Percentiles rank a stretch among this genome's conserved stretches.
phyloP scores from a whole-genome alignment of 2,797 vertebrate genomes.

The Erethizon dorsatum region DNA sequence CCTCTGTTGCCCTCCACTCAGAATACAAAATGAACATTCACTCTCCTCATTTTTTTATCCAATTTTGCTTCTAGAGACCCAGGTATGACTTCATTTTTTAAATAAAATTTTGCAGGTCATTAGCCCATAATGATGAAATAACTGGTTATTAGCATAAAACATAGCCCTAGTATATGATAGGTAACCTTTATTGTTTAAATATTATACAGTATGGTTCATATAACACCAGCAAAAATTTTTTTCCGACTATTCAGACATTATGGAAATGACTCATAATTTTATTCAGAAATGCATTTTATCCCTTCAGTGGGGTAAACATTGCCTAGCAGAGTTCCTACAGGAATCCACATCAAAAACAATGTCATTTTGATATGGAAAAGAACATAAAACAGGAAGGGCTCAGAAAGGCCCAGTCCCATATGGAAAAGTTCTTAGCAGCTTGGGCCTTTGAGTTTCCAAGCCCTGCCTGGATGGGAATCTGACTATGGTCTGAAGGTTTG shows the following conservation, averaged over 20 bases:
- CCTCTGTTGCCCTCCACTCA: neutral
- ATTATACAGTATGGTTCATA: constrained; percentile 81
- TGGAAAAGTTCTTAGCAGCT: neutral
- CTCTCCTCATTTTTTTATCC: constrained; percentile 73
- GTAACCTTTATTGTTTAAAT: constrained; percentile 85
- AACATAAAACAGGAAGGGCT: neutral
- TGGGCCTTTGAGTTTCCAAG: neutral
- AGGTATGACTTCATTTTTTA: constrained; percentile 83
- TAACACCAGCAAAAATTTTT: constrained; percentile 10
- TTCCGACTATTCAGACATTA: constrained; percentile 53
- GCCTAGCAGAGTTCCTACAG: neutral
- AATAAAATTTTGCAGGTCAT: constrained; percentile 89
- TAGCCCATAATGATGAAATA: constrained; percentile 88
- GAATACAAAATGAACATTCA: constrained; percentile 16
- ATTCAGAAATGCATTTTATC: constrained; percentile 61
- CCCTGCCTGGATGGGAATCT: neutral
- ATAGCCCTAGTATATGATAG: constrained; percentile 67
- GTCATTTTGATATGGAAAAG: neutral
- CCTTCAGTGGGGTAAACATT: neutral
- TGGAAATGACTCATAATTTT: constrained; percentile 69
- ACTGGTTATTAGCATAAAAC: constrained; percentile 88
- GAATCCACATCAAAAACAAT: neutral
- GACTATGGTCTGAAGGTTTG: neutral
- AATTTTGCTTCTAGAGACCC: constrained; percentile 82
- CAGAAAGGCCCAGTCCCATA: neutral